Evolutionary conservation across 2,797 vertebrate genomes (phyloP).

Genomic region (Peromyscus attwateri): DNA sequence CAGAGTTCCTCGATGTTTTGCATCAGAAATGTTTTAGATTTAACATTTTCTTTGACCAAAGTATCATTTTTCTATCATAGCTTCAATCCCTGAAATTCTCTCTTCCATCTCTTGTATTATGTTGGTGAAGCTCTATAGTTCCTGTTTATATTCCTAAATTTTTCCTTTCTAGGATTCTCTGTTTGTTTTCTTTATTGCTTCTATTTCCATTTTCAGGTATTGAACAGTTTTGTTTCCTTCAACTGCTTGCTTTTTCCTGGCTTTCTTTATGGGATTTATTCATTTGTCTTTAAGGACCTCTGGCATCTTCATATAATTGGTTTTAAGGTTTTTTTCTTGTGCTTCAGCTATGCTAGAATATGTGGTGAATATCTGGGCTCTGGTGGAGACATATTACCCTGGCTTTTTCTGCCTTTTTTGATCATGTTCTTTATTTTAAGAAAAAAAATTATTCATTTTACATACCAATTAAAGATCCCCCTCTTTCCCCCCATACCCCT

Average conservation of each 20-base stretch:
- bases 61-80: background rate
- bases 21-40: background rate
- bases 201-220: background rate
- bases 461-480: too few species aligned
- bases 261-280: background rate
- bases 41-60: background rate
- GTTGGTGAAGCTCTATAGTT: background rate
- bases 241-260: background rate
- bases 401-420: background rate
- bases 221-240: background rate
- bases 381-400: background rate
- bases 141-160: background rate
- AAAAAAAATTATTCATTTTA: too few species aligned
- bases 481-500: too few species aligned
- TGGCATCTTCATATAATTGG: background rate
- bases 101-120: background rate
- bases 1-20: background rate
- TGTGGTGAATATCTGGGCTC: background rate
- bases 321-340: background rate
- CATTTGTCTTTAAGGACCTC: background rate
- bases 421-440: too few species aligned
- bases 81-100: background rate
- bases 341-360: background rate
- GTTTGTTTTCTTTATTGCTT: background rate
- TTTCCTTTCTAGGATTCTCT: background rate